These are phyloP conservation scores for Liparis tanakae DNA, from an alignment of 2,797 vertebrate genomes.

Conservation along the genomic window DNA sequence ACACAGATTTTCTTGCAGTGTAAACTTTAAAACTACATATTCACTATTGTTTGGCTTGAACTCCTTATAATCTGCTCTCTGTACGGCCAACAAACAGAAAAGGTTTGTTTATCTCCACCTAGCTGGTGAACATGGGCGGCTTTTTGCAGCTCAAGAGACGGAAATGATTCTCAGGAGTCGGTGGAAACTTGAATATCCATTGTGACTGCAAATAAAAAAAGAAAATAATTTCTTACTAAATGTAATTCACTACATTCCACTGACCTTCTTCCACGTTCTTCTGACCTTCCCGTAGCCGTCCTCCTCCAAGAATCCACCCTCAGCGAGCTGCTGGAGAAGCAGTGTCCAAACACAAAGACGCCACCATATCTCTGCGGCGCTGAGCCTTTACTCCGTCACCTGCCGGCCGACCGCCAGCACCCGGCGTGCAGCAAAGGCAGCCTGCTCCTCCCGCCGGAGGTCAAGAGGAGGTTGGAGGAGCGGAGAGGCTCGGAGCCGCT, in stretches of 20 bases:
- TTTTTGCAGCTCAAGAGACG: neutral
- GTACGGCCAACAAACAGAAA: neutral
- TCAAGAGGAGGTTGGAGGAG: conserved; percentile 51
- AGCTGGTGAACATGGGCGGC: neutral
- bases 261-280: neutral
- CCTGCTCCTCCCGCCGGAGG: conserved; percentile 36
- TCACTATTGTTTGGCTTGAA: neutral
- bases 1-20: neutral
- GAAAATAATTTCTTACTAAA: neutral
- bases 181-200: neutral
- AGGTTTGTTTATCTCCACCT: no score
- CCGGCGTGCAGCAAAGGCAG: conserved; percentile 52
- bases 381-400: conserved; percentile 29
- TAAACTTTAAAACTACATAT: neutral
- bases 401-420: conserved; percentile 19
- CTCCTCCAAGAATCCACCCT: conserved; percentile 82
- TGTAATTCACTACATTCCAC: neutral
- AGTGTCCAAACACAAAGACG: conserved; percentile 23
- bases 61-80: neutral
- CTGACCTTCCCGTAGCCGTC: conserved; percentile 82
- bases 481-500: conserved; percentile 66
- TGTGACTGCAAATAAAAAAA: neutral
- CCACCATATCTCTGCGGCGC: conserved; percentile 13
- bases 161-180: neutral
- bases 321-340: conserved; percentile 72